Evolutionary conservation across 2,797 vertebrate genomes (phyloP).

Genomic region (Gallinago solitaria): DNA sequence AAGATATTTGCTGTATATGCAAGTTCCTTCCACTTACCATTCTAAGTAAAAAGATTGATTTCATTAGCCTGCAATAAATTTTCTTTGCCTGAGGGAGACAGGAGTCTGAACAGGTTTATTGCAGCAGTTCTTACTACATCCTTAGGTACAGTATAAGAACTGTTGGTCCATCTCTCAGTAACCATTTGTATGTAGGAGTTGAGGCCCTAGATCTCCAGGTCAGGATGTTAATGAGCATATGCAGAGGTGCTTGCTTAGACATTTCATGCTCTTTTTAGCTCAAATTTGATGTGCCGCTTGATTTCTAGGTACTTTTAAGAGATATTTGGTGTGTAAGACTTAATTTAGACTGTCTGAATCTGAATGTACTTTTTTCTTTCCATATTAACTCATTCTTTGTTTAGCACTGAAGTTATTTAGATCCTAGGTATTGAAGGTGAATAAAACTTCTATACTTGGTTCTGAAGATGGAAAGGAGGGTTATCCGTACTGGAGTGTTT

Average conservation of each 20-base stretch:
- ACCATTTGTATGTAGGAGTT: not conserved
- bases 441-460: not conserved
- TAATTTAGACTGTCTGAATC: not conserved
- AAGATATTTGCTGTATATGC: not conserved
- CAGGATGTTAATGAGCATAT: not conserved
- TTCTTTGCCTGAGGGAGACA: not conserved
- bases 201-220: not conserved
- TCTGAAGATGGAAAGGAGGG: not conserved
- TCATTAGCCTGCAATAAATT: not conserved
- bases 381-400: not conserved
- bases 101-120: not conserved
- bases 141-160: not conserved
- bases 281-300: rapidly evolving
- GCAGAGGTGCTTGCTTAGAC: not conserved
- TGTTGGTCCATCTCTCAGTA: not conserved
- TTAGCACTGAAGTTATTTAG: not conserved
- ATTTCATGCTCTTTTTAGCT: not conserved
- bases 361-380: not conserved
- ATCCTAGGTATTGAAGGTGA: not conserved
- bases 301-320: not conserved
- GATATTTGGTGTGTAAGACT: not conserved
- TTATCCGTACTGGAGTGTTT: not conserved
- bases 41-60: not conserved
- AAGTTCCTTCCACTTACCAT: not conserved
- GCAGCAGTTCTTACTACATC: not conserved